Evolutionary conservation across 1,140 invertebrate species (phyloP).

Genomic region (Panagrolaimus sp.): DNA sequence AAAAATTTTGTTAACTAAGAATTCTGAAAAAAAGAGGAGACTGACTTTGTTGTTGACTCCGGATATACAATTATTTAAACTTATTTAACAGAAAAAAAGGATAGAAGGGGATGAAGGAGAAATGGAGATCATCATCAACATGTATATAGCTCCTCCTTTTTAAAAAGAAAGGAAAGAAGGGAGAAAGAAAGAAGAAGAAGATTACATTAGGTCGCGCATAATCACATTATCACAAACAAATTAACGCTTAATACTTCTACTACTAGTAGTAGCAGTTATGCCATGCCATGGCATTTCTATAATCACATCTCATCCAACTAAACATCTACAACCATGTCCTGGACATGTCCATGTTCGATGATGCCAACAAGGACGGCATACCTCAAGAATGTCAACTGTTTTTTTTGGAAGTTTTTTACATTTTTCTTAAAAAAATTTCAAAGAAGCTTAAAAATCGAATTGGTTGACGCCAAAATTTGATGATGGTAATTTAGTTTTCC

Average conservation of each 20-base stretch:
- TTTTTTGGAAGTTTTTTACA: no score
- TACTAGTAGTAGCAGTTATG: no score
- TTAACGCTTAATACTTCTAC: no score
- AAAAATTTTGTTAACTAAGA: background rate
- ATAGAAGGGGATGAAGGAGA: background rate
- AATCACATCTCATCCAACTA: no score
- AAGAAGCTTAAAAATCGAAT: background rate
- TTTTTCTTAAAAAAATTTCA: background rate
- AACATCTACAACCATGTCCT: no score
- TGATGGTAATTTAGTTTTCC: conserved; percentile 17
- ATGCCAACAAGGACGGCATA: no score
- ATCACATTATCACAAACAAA: conserved; percentile 17
- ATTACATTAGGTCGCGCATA: conserved; percentile 18
- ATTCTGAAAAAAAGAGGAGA: background rate
- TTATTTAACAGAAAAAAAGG: background rate
- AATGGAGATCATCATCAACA: conserved; percentile 1
- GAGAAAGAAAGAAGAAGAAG: background rate
- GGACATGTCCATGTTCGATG: no score
- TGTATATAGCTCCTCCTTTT: background rate
- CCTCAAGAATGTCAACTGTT: no score
- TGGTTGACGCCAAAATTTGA: conserved; percentile 1
- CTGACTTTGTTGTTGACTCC: background rate
- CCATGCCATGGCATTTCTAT: no score
- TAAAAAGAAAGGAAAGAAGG: background rate
- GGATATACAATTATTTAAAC: conserved; percentile 12